Base-by-base conservation (phyloP, 2,888 invertebrate species). In the Hirtodrosophila trivittata region DNA sequence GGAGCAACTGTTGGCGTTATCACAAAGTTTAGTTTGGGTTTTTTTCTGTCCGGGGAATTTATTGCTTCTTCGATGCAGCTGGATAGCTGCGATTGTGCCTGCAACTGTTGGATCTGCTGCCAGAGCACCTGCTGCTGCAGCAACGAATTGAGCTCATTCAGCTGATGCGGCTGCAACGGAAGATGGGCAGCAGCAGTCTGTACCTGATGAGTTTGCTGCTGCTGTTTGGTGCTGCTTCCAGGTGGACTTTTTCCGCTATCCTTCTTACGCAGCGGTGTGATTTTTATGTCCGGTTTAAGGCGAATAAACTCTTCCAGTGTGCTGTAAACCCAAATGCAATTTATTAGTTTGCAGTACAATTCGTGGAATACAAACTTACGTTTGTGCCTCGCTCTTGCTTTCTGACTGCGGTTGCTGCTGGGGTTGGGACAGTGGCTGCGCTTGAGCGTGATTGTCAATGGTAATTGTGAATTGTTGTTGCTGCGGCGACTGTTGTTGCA, bases 401-500 rank as follows among this genome's bases (percentile, higher is more conserved):
- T 75, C 78, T 1, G 51, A 0, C 13, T 30, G 54, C 64, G 62
- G 47, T 13, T 54, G 63, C 9, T 60, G 33, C 13, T 52, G 63
- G 10, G 63, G 28, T 12, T 75, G 74, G 3, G 56, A 8, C 1
- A 45, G 10, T 16, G 50, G 46, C n/a, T 70, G 75, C 0, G 39
- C 35, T 12, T 67, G 81, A 2, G 65, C 55, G 4, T 74, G 78
- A 16, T 87, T 90, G 63, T 91, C 91, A 32, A 91, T 57, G 7
- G 89, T 90, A 18, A 91, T 88, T 8, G 91, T 90, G 73, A 91
- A 92, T 77, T 91, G 91, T 26, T 89, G 90, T 41, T 59, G 71
- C 13, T 70, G 46, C 21, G 54, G 70, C 21, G 46, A 51, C 3
- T 49, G 63, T 3, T 51, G 60, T 47, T 56, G 65, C 18, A 90